Percentiles rank a stretch among this genome's conserved stretches.
phyloP scores from a whole-genome alignment of 2,888 invertebrate genomes.

The Pasiphila rectangulata region DNA sequence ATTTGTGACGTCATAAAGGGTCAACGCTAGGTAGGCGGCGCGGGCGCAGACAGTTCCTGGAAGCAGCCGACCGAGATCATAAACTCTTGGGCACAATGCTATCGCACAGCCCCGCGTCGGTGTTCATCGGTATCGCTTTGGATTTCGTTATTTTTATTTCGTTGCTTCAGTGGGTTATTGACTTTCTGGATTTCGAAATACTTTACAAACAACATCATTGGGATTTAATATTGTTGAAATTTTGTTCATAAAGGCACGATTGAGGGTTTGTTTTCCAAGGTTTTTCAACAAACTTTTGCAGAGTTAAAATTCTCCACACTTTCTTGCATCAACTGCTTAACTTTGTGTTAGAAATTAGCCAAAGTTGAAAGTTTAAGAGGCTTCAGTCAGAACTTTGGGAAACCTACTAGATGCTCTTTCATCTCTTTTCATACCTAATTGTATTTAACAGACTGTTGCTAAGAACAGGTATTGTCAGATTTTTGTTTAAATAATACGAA shows the following conservation, averaged over 20 bases:
- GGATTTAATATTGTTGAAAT: neutral
- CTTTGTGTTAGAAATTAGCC: constrained; percentile 48
- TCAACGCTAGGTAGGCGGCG: constrained; percentile 51
- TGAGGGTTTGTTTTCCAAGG: neutral
- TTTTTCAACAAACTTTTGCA: neutral
- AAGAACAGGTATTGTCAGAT: neutral
- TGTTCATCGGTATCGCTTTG: constrained; percentile 37
- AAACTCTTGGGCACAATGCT: constrained; percentile 64
- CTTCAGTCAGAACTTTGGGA: constrained; percentile 59
- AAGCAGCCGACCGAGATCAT: constrained; percentile 49
- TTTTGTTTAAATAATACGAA: too few relatives aligned
- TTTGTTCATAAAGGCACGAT: neutral
- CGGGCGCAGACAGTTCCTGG: constrained; percentile 52
- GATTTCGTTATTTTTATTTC: constrained; percentile 45
- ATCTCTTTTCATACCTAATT: constrained; percentile 49
- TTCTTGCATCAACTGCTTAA: constrained; percentile 41
- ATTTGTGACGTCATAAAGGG: constrained; percentile 64
- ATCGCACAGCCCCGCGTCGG: constrained; percentile 34
- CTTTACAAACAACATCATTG: neutral
- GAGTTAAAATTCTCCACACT: constrained; percentile 17
- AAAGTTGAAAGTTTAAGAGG: constrained; percentile 58
- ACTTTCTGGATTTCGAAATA: constrained; percentile 1
- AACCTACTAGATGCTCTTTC: constrained; percentile 55
- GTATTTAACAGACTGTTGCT: constrained; percentile 4
- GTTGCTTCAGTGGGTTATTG: constrained; percentile 18